Conservation (phyloP, 2,113 vertebrate species). For the Spea multiplicata region DNA sequence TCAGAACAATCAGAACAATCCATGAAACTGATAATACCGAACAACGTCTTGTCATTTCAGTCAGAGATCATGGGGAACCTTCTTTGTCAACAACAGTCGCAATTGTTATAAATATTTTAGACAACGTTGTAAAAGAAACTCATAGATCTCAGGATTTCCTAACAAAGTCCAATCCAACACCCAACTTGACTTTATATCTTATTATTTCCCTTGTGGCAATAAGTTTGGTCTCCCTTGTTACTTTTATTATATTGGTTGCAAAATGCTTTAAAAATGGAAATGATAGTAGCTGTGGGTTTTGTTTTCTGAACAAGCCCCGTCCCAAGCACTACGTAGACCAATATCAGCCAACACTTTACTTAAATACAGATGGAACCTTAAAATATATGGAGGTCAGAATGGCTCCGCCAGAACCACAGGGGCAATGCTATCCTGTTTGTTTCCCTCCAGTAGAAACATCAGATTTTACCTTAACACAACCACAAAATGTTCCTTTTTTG, state of each 20-base stretch:
- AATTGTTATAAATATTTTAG: slow-evolving; percentile 76
- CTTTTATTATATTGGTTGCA: slow-evolving; percentile 64
- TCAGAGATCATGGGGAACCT: slow-evolving; percentile 77
- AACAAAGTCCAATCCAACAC: slow-evolving; percentile 59
- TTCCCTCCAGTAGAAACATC: slow-evolving; percentile 73
- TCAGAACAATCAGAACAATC: slow-evolving; percentile 73
- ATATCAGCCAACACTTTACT: slow-evolving; percentile 65
- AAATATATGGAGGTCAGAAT: slow-evolving; percentile 76
- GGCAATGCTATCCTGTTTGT: slow-evolving; percentile 78
- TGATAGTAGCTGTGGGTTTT: slow-evolving; percentile 12
- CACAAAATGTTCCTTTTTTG: slow-evolving; percentile 58
- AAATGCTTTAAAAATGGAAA: slow-evolving; percentile 62
- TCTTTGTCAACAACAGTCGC: slow-evolving; percentile 76
- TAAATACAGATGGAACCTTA: slow-evolving; percentile 81
- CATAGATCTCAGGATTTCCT: slow-evolving; percentile 64
- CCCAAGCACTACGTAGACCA: neutral
- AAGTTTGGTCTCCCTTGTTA: slow-evolving; percentile 70
- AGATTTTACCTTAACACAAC: slow-evolving; percentile 72
- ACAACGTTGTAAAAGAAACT: slow-evolving; percentile 64
- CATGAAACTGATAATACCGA: slow-evolving; percentile 69
- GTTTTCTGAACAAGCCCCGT: slow-evolving; percentile 4
- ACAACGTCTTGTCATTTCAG: slow-evolving; percentile 75
- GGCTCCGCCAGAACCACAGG: slow-evolving; percentile 63
- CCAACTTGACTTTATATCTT: slow-evolving; percentile 64
- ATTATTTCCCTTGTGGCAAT: slow-evolving; percentile 71